A percentile compares a stretch with the other conserved stretches of the same genome.
Conservation (phyloP, 2,113 vertebrate genomes). For the Corapipo altera region DNA sequence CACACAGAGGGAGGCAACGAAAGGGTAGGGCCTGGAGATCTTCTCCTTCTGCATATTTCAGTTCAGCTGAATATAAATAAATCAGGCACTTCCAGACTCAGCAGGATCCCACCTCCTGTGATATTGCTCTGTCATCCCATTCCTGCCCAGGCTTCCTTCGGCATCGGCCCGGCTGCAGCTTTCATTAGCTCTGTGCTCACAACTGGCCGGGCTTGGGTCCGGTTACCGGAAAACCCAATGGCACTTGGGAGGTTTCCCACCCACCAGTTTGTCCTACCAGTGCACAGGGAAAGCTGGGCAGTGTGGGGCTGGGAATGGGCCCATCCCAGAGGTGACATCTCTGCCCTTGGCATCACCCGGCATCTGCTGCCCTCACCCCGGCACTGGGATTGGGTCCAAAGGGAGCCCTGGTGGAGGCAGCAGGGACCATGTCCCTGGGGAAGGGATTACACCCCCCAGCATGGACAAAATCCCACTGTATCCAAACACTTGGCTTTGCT, state of each 20-base stretch:
- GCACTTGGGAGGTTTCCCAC: not conserved
- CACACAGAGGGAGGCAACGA: not conserved
- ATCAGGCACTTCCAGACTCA: constrained; percentile 44
- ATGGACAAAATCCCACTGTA: not conserved
- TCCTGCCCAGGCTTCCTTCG: constrained; percentile 2
- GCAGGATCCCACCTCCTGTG: constrained; percentile 40
- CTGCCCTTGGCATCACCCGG: rapidly evolving
- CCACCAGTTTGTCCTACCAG: not conserved
- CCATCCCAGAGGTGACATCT: not conserved
- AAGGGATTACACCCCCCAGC: not conserved
- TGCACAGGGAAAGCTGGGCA: not conserved
- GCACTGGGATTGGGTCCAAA: rapidly evolving
- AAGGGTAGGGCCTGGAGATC: not conserved
- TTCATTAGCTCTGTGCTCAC: not conserved
- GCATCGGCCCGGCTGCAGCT: not conserved
- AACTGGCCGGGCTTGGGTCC: not conserved
- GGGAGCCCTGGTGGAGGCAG: not conserved
- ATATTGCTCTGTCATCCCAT: constrained; percentile 63
- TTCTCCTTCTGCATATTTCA: constrained; percentile 40
- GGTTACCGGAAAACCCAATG: not conserved
- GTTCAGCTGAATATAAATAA: constrained; percentile 46
- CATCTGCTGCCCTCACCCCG: rapidly evolving
- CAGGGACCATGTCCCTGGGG: not conserved
- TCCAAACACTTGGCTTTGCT: not conserved
- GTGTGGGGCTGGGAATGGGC: not conserved